These are phyloP conservation scores for Cygnus atratus DNA, from an alignment of 2,113 vertebrate species.

Conservation along the genomic window DNA sequence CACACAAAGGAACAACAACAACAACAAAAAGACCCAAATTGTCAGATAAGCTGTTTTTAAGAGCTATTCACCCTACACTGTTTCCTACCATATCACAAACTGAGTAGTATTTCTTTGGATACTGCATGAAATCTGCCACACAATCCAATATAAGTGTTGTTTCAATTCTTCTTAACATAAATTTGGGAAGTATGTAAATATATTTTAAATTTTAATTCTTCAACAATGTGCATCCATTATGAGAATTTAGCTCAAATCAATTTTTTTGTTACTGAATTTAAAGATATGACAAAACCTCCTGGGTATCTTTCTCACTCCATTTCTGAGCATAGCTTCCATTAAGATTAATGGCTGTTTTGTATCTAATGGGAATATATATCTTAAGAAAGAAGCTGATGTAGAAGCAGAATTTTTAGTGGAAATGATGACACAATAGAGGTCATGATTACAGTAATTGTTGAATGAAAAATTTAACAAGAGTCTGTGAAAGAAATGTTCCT, in stretches of 20 bases:
- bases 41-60: constrained; percentile 5
- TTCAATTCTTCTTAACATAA: constrained; percentile 46
- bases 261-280: constrained; percentile 56
- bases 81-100: not conserved
- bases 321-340: constrained; percentile 49
- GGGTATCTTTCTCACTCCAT: constrained; percentile 44
- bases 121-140: not conserved
- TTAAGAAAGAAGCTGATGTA: constrained; percentile 41
- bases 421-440: constrained; percentile 52
- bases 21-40: not conserved
- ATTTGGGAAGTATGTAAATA: constrained; percentile 50
- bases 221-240: constrained; percentile 50
- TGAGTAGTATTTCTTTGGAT: not conserved
- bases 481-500: constrained; percentile 36
- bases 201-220: constrained; percentile 60
- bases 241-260: constrained; percentile 33
- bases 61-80: not conserved
- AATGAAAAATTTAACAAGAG: constrained; percentile 45
- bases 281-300: constrained; percentile 41
- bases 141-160: constrained; percentile 4
- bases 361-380: constrained; percentile 64
- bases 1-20: not conserved
- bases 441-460: constrained; percentile 68
- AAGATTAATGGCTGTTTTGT: constrained; percentile 54
- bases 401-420: constrained; percentile 51